Evolutionary conservation across 2,797 vertebrate species (phyloP).

Genomic region (Eurystomus glaucurus): DNA sequence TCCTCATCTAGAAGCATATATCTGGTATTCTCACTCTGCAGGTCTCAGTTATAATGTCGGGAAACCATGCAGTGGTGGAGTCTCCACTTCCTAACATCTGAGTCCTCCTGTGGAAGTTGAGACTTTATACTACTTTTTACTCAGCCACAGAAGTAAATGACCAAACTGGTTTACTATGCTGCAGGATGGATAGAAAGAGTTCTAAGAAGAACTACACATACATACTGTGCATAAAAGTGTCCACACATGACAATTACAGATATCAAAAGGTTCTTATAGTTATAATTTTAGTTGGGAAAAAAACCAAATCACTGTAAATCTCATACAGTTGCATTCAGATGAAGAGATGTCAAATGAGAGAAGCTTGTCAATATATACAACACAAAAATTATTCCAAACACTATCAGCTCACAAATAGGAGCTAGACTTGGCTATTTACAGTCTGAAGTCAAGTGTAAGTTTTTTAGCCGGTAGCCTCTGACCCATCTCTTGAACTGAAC

Average conservation of each 20-base stretch:
- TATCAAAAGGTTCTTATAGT: background rate
- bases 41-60: background rate
- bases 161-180: background rate
- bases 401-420: background rate
- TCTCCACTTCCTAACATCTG: background rate
- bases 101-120: background rate
- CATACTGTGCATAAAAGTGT: background rate
- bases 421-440: background rate
- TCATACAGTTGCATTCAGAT: background rate
- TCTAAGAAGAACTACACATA: background rate
- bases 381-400: background rate
- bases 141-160: background rate
- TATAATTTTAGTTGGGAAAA: background rate
- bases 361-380: background rate
- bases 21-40: background rate
- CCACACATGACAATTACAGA: background rate
- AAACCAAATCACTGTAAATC: background rate
- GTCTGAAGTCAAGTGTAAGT: background rate
- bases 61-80: background rate
- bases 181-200: background rate
- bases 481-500: background rate
- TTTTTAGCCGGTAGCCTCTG: background rate
- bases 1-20: background rate
- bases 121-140: background rate
- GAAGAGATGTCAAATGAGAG: background rate